Percentiles rank a stretch among this genome's conserved stretches.
Conservation (phyloP, 2,113 vertebrate genomes). For the Syngnathus floridae region DNA sequence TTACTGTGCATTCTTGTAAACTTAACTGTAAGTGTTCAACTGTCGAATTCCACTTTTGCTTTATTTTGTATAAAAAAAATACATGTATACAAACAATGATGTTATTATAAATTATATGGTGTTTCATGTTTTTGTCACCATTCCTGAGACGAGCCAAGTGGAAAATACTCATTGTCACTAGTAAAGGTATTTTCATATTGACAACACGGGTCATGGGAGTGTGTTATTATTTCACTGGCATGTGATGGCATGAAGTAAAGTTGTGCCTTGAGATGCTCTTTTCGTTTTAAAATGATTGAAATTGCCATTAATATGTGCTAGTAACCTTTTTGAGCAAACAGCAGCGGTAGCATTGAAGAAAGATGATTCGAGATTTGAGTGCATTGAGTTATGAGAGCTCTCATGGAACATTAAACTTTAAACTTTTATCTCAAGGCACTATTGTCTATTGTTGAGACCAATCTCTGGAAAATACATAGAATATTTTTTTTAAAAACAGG, state of each 20-base stretch:
- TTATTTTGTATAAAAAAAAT: slow-evolving; percentile 49
- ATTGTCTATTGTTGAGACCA: too few species aligned
- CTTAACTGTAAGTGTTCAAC: slow-evolving; percentile 64
- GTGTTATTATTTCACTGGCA: slow-evolving; percentile 31
- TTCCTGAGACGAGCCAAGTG: slow-evolving; percentile 55
- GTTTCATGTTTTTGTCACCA: slow-evolving; percentile 60
- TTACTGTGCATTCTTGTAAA: slow-evolving; percentile 73
- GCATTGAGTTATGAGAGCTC: too few species aligned
- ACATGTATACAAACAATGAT: slow-evolving; percentile 26
- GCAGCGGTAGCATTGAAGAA: too few species aligned
- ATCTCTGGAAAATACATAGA: too few species aligned
- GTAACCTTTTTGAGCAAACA: too few species aligned
- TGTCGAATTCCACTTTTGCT: slow-evolving; percentile 59
- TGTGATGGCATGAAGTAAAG: neutral
- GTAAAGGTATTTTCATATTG: slow-evolving; percentile 74
- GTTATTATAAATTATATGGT: slow-evolving; percentile 56
- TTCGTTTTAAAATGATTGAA: neutral
- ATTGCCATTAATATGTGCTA: neutral
- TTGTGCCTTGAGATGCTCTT: neutral
- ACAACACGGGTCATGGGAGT: slow-evolving; percentile 42
- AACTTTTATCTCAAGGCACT: too few species aligned
- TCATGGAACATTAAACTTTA: too few species aligned
- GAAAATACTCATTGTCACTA: slow-evolving; percentile 63
- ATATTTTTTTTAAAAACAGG: neutral
- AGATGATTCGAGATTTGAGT: too few species aligned